Conservation (phyloP, 64 coral and sea anemone genomes). For the Exaiptasia diaphana region DNA sequence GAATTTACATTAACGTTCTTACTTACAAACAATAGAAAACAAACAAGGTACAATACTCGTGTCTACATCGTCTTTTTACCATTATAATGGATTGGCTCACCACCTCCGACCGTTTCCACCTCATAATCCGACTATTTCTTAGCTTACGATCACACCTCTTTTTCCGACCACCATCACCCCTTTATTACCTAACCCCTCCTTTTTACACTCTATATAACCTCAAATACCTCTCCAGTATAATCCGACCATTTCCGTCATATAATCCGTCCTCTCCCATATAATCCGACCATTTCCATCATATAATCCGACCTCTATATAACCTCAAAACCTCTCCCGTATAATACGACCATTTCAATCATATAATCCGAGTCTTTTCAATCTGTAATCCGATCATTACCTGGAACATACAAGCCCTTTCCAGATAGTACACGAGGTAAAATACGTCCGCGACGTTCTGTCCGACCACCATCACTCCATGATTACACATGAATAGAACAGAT, state of each 20-base stretch:
- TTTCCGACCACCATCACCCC: no score
- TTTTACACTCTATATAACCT: not conserved
- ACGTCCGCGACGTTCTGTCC: slow-evolving; percentile 18
- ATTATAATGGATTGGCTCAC: no score
- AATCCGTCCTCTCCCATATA: not conserved
- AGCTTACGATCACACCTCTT: no score
- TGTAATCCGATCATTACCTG: slow-evolving; percentile 37
- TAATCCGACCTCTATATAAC: not conserved
- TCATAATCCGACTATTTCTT: no score
- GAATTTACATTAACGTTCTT: no score
- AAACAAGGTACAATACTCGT: no score
- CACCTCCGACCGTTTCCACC: no score
- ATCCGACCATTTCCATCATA: not conserved
- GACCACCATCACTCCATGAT: slow-evolving; percentile 60
- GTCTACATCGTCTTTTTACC: no score
- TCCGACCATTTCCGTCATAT: not conserved
- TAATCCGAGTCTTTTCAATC: not conserved
- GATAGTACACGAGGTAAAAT: slow-evolving; percentile 57
- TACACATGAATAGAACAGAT: slow-evolving; percentile 72
- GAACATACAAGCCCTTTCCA: slow-evolving; percentile 68
- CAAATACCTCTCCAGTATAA: not conserved
- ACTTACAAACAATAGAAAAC: no score
- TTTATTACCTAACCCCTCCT: no score
- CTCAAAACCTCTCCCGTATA: not conserved
- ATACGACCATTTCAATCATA: not conserved